These are phyloP conservation scores for Ruditapes philippinarum DNA, from an alignment of 1,140 invertebrate species.

Conservation along the genomic window DNA sequence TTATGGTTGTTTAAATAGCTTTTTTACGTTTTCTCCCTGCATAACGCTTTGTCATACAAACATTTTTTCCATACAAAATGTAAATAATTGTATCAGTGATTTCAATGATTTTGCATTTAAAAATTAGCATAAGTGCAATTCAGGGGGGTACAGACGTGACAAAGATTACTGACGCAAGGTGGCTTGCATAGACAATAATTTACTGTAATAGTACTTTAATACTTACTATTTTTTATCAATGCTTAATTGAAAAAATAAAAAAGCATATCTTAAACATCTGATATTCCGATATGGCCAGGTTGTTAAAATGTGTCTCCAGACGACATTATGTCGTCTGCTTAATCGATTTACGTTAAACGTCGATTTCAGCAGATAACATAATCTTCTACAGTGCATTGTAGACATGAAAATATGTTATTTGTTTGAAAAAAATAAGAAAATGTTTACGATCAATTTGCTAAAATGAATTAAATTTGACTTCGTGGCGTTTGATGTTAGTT, in stretches of 20 bases:
- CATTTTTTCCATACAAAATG: too few species aligned
- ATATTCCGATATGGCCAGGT: not conserved
- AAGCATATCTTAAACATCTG: not conserved
- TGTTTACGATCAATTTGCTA: constrained; percentile 16
- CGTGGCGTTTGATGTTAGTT: not conserved
- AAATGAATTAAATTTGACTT: not conserved
- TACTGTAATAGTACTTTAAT: not conserved
- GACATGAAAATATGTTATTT: constrained; percentile 16
- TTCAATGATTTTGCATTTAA: too few species aligned
- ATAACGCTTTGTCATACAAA: too few species aligned
- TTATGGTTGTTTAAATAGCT: too few species aligned
- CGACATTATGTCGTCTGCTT: not conserved
- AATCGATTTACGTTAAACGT: constrained; percentile 22
- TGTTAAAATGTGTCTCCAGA: constrained; percentile 16
- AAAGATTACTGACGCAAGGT: not conserved
- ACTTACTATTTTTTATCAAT: not conserved
- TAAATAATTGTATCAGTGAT: too few species aligned
- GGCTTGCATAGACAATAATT: not conserved
- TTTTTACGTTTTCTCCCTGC: too few species aligned
- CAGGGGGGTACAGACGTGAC: not conserved
- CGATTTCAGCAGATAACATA: constrained; percentile 9
- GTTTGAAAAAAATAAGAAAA: not conserved
- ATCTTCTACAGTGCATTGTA: not conserved
- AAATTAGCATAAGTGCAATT: too few species aligned
- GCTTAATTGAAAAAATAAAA: not conserved